A percentile compares a stretch with the other conserved stretches of the same genome.
Conservation (phyloP, 2,797 vertebrate genomes). For the Eupleurogrammus muticus region DNA sequence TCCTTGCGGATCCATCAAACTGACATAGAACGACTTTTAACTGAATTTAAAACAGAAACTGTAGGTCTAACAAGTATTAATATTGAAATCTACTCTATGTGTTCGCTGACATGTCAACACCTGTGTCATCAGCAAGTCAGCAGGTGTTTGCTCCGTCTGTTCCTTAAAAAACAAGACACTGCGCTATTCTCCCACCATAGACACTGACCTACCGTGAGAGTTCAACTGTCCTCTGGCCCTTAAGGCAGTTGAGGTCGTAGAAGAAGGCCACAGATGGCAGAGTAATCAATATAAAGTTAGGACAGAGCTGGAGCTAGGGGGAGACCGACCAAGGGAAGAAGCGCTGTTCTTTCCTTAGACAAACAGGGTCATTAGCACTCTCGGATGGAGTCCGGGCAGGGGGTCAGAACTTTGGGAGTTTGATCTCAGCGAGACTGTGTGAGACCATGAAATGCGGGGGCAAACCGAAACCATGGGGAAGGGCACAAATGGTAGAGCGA, state of each 20-base stretch:
- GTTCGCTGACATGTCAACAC: conserved; percentile 64
- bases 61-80: conserved; percentile 30
- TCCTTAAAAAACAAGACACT: conserved; percentile 53
- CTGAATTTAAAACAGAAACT: conserved; percentile 14
- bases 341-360: conserved; percentile 59
- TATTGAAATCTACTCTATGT: conserved; percentile 46
- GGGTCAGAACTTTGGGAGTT: conserved; percentile 62
- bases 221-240: conserved; percentile 59
- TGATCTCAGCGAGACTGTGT: conserved; percentile 78
- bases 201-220: conserved; percentile 72
- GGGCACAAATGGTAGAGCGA: conserved; percentile 83
- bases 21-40: conserved; percentile 28
- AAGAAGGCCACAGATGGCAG: conserved; percentile 77
- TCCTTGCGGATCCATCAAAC: conserved; percentile 49
- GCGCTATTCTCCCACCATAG: conserved; percentile 61
- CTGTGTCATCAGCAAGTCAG: conserved; percentile 65
- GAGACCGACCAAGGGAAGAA: conserved; percentile 34
- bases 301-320: conserved; percentile 7
- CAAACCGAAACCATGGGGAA: conserved; percentile 73
- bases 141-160: conserved; percentile 75
- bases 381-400: conserved; percentile 69
- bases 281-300: conserved; percentile 76
- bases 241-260: conserved; percentile 61
- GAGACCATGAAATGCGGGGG: conserved; percentile 76
- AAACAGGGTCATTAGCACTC: conserved; percentile 83